A percentile compares a stretch with the other conserved stretches of the same genome.
Evolutionary conservation across 2,888 invertebrate species (phyloP).

Genomic region (Hipparchia sbordonii): DNA sequence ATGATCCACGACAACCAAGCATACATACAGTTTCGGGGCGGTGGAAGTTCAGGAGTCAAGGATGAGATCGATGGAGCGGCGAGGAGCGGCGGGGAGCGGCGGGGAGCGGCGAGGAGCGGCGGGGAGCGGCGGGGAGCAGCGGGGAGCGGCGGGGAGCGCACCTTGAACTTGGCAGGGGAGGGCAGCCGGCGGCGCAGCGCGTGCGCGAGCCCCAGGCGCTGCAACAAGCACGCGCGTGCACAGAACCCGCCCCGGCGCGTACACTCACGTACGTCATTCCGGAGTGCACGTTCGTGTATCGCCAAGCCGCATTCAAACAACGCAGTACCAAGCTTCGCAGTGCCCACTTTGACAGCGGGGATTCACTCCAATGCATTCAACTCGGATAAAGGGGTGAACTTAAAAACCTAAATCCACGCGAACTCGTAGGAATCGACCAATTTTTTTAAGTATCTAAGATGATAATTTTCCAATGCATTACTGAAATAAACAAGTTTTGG

Average conservation of each 20-base stretch:
- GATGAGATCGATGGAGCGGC: background rate
- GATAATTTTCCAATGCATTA: too few relatives aligned
- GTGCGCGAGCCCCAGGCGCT: conserved; percentile 65
- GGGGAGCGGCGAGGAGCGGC: background rate
- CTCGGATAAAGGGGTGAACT: too few relatives aligned
- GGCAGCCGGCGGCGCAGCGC: conserved; percentile 70
- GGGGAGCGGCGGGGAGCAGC: conserved; percentile 25
- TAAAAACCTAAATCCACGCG: too few relatives aligned
- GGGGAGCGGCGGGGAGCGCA: conserved; percentile 42
- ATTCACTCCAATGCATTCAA: too few relatives aligned
- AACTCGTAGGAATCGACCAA: too few relatives aligned
- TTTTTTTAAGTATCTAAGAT: too few relatives aligned
- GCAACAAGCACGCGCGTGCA: conserved; percentile 59
- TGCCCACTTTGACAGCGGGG: background rate
- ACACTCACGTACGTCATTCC: too few relatives aligned
- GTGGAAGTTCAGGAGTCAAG: too few relatives aligned
- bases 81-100: background rate
- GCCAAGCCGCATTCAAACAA: too few relatives aligned
- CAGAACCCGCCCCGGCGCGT: conserved; percentile 7
- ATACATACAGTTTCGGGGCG: conserved; percentile 5
- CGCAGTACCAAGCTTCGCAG: too few relatives aligned
- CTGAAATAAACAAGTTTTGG: too few relatives aligned
- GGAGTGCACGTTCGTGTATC: too few relatives aligned
- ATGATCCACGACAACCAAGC: background rate
- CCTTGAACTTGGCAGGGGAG: conserved; percentile 64